Evolutionary conservation across 2,113 vertebrate genomes (phyloP).

Genomic region (Anoura caudifer): DNA sequence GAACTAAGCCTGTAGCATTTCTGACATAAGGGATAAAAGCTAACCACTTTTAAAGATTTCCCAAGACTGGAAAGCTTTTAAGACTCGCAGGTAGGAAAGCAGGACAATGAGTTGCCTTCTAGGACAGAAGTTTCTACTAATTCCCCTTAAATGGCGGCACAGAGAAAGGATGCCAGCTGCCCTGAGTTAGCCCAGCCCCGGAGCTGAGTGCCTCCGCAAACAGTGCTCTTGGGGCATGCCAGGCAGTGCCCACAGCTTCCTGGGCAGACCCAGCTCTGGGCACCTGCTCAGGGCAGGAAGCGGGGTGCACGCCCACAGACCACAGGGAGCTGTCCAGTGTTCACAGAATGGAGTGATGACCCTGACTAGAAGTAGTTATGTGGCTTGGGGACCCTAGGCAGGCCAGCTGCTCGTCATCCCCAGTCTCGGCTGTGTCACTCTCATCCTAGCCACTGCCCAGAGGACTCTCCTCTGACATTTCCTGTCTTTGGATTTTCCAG

Average conservation of each 20-base stretch:
- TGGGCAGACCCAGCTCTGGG: neutral
- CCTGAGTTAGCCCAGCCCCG: neutral
- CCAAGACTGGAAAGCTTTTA: neutral
- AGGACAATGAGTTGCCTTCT: neutral
- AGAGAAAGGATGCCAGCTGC: neutral
- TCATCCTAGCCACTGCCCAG: neutral
- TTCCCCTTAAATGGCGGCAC: neutral
- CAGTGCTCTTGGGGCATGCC: neutral
- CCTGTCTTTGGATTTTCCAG: neutral
- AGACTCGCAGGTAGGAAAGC: neutral
- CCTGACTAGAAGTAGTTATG: neutral
- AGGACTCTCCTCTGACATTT: neutral
- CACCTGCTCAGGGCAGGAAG: neutral
- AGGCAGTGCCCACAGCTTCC: neutral
- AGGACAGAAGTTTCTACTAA: neutral
- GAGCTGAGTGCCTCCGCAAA: neutral
- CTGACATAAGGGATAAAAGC: neutral
- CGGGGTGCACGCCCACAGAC: rapidly evolving
- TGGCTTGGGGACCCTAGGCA: no score
- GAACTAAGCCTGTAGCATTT: neutral
- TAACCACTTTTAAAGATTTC: neutral
- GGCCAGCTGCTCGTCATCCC: neutral
- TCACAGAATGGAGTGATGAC: neutral
- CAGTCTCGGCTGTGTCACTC: rapidly evolving
- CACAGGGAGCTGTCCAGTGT: neutral